A percentile compares a stretch with the other conserved stretches of the same genome.
These are phyloP conservation scores for Danio aesculapii DNA, from an alignment of 2,797 vertebrate genomes.

Conservation along the genomic window DNA sequence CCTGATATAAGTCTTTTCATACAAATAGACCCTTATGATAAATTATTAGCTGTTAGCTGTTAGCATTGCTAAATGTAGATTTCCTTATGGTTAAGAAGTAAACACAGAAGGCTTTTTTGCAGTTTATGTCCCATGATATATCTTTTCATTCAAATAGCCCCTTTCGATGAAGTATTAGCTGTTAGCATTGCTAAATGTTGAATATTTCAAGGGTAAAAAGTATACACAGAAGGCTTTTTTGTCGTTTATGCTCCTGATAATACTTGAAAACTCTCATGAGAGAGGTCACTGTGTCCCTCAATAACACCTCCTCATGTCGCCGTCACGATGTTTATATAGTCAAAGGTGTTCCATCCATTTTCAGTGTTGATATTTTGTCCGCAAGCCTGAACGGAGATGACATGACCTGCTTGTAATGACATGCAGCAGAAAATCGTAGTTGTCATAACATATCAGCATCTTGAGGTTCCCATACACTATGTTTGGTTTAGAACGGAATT, in stretches of 20 bases:
- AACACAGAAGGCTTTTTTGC: constrained; percentile 44
- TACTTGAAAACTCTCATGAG: constrained; percentile 59
- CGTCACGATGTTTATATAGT: constrained; percentile 48
- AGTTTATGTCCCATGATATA: too few species aligned
- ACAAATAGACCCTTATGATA: neutral
- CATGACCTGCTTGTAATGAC: constrained; percentile 43
- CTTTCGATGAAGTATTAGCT: constrained; percentile 53
- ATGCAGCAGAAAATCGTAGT: constrained; percentile 28
- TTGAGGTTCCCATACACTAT: constrained; percentile 38
- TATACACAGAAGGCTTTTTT: constrained; percentile 49
- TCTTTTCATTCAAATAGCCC: neutral
- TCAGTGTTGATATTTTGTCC: constrained; percentile 42
- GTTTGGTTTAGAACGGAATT: constrained; percentile 57
- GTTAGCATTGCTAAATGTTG: neutral
- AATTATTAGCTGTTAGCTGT: constrained; percentile 58
- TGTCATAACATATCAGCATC: constrained; percentile 49
- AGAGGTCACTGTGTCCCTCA: constrained; percentile 50
- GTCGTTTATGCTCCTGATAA: constrained; percentile 59
- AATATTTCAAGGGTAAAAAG: neutral
- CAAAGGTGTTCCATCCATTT: constrained; percentile 42
- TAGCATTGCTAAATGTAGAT: neutral
- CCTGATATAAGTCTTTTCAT: too few species aligned
- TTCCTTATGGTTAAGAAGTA: neutral
- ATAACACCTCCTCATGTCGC: constrained; percentile 37
- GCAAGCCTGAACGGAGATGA: constrained; percentile 18